phyloP scores from a whole-genome alignment of 2,797 vertebrate genomes.

The Avahi laniger region DNA sequence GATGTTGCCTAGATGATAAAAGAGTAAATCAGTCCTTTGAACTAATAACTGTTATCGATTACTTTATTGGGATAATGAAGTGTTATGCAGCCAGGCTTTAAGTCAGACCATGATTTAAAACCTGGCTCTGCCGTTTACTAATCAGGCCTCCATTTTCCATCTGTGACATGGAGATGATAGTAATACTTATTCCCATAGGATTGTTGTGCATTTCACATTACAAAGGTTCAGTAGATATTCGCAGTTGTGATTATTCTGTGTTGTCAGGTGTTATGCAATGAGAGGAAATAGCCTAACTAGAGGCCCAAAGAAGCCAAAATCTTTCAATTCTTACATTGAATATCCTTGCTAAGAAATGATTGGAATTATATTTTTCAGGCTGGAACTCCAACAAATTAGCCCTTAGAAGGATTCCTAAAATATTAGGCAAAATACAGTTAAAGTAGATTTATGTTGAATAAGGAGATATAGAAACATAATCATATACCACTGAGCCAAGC shows the following conservation, averaged over 20 bases:
- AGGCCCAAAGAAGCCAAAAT: background rate
- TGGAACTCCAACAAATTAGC: background rate
- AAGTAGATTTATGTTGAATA: background rate
- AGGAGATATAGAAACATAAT: background rate
- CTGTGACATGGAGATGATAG: background rate
- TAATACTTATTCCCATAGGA: background rate
- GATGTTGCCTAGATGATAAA: background rate
- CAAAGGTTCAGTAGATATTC: background rate
- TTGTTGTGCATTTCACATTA: background rate
- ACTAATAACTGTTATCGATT: background rate
- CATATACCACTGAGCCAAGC: background rate
- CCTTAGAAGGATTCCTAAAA: slow-evolving; percentile 4
- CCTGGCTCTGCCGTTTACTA: background rate
- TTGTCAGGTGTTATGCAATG: background rate
- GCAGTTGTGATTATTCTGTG: background rate
- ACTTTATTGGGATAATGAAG: background rate
- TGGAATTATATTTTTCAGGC: slow-evolving; percentile 3
- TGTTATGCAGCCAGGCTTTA: background rate
- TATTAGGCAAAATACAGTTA: background rate
- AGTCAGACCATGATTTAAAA: background rate
- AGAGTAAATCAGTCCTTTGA: background rate
- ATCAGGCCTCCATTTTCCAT: background rate
- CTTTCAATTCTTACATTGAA: background rate
- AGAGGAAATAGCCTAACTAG: background rate
- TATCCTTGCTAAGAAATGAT: background rate